Base-by-base conservation (phyloP, 2,888 invertebrate species). In the Theodoxus fluviatilis region DNA sequence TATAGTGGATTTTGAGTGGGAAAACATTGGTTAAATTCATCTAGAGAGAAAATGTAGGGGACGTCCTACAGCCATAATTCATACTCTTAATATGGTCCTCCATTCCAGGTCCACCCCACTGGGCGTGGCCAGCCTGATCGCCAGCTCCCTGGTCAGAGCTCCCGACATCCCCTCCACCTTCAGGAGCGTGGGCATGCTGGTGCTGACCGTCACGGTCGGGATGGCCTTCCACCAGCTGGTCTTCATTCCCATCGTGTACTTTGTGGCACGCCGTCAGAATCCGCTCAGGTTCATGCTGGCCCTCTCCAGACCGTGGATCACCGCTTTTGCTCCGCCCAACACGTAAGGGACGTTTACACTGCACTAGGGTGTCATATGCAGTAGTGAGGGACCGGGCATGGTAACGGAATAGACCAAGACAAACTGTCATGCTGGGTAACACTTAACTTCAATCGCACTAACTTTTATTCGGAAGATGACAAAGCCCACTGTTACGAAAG, bases 51-150 rank as follows among this genome's bases (percentile, higher is more conserved):
- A n/a, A n/a, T n/a, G n/a, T n/a, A n/a, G n/a, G n/a, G n/a, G n/a
- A n/a, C n/a, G n/a, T n/a, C n/a, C n/a, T n/a, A n/a, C n/a, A n/a
- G n/a, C n/a, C n/a, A n/a, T n/a, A n/a, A n/a, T n/a, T n/a, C n/a
- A n/a, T n/a, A n/a, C n/a, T n/a, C n/a, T n/a, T n/a, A n/a, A n/a
- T n/a, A n/a, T n/a, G n/a, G 25, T 7, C 31, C 25, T n/a, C 22
- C 49, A n/a, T 38, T 71, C 0, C 69, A 82, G 82, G 80, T 78
- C 75, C 35, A 81, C 81, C 2, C 82, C 82, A 1, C 43, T 81
- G 7, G 82, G 82, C 37, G 80, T 80, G 0, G 78, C 78, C 15
- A 80, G 79, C 71, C 73, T 82, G 61, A 80, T 81, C 31, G 79
- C 79, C 0, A 74, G 71, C 0, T 76, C 80, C 2, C 63, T 82